Evolutionary conservation across 2,113 vertebrate genomes (phyloP), one percentile per base, ranked within the genome.

Genomic region (Gulo gulo): DNA sequence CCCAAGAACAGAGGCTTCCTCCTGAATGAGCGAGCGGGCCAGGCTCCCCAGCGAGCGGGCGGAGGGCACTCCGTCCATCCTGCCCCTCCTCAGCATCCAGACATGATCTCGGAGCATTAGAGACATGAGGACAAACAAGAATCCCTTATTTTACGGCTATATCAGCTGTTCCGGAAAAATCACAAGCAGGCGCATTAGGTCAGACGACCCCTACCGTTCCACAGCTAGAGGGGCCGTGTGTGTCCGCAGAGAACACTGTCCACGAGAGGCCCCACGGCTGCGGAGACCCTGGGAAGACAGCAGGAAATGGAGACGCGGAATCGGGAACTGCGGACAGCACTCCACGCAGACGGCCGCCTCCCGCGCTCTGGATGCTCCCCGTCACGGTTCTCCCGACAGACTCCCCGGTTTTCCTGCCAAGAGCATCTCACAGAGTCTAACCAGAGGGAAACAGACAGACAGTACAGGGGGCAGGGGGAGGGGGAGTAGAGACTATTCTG

Each of bases 81-180:
- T 34, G 9, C 71, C 57, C 6, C 9, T 4, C 52, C 0, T 8
- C 2, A 0, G 34, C 13, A 1, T 23, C 13, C 31, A 21, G 55
- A 39, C 31, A 6, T 21, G 2, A 0, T 2, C 23, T n/a, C n/a
- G 1, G 23, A 47, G 31, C 47, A 24, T 1, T 2, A 2, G 4
- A 50, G 20, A 10, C 42, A 23, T 10, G 0, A 31, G 78, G 36
- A 29, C 42, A 20, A 39, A 21, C 4, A 2, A 7, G 6, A 55
- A 73, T 1, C 23, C n/a, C 23, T n/a, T 26, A 31, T 36, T 42
- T 47, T 42, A 42, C 0, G 6, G 7, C n/a, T 5, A 23, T 3
- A 14, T 12, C 12, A 1, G 23, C 65, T 74, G 39, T 3, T 76
- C 47, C n/a, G 65, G 55, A 74, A 50, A 50, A 36, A 23, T 34